Base-by-base conservation (phyloP, 2,113 vertebrate species). In the Corythaixoides concolor region DNA sequence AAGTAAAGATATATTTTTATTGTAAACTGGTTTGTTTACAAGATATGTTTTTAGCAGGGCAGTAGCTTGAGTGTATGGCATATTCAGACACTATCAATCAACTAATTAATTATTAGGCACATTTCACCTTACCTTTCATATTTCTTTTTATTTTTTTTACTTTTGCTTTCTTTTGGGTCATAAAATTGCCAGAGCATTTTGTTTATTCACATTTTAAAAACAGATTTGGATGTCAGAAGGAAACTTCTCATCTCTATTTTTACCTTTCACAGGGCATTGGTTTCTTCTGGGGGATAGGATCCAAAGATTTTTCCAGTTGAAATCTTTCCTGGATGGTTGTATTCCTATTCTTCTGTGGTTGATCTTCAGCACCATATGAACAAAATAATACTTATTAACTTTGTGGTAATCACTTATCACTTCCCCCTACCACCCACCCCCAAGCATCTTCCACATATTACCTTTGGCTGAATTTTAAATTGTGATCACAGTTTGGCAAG, bases 401-500 rank as follows among this genome's bases (percentile, higher is more conserved):
- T 62, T 28, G 37, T 27, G 5, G 18, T 16, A 67, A 56, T 41
- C 5, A 2, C 11, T 12, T n/a, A n/a, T n/a, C n/a, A n/a, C 4
- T 4, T 5, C 17, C 4, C 15, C 22, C 15, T n/a, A n/a, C n/a
- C n/a, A n/a, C n/a, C n/a, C n/a, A n/a, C n/a, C n/a, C n/a, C n/a
- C n/a, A 20, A 45, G 21, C 16, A 70, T 52, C 55, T 90, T 86
- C 47, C 12, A 64, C 16, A 7, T 67, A 56, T n/a, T 60, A 33
- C 22, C 24, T 89, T 95, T 60, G 56, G 23, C 0, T 2, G 52
- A 88, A 74, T 93, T 95, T 77, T 86, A 59, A 84, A 63, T 56
- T 90, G 35, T 56, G 60, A 60, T 89, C 73, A 56, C 23, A 72
- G 92, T 94, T 95, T 91, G 80, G 60, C 64, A 89, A 92, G 73